Evolutionary conservation across 2,113 vertebrate genomes (phyloP), one percentile per base, ranked within the genome.

Genomic region (Calidris pugnax): DNA sequence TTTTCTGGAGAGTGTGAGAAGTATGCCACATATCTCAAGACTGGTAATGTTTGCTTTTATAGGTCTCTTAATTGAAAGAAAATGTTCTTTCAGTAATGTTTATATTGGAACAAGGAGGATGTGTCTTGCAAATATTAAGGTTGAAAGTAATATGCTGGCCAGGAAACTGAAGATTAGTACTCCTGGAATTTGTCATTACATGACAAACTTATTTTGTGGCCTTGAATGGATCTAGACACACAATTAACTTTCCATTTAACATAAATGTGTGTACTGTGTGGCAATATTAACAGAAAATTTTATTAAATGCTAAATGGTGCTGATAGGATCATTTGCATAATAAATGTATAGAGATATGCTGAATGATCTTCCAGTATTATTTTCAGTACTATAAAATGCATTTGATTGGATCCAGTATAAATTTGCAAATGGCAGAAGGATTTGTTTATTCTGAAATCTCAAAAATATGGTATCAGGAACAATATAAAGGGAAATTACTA

Each of bases 11-110:
- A 74, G 37, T 71, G 55, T 57, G 67, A 89, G 84, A 89, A 82
- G 35, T 77, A 72, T 47, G 39, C 19, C 24, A 57, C 19, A 43
- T 12, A 74, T n/a, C 47, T 56, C 19, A 63, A 33, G 14, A 14
- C 4, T 45, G 47, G 12, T 94, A 91, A 85, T 92, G 67, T 89
- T 95, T 97, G 80, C 56, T 87, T 63, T 56, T 51, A 37, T n/a
- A 68, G 28, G 18, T 78, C 33, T 88, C 30, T 83, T 85, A 77
- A 43, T 33, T 84, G 50, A 97, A 96, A 96, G 75, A 93, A 95
- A 76, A 45, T 18, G 15, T 73, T 89, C 45, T 95, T 96, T 91
- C 62, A 77, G 33, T 89, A 77, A 62, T 75, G 48, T 93, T 94
- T 95, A 48, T 83, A 63, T 68, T 89, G 79, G 83, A 93, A 64